Evolutionary conservation across 2,113 vertebrate genomes (phyloP).

Genomic region (Labrus mixtus): DNA sequence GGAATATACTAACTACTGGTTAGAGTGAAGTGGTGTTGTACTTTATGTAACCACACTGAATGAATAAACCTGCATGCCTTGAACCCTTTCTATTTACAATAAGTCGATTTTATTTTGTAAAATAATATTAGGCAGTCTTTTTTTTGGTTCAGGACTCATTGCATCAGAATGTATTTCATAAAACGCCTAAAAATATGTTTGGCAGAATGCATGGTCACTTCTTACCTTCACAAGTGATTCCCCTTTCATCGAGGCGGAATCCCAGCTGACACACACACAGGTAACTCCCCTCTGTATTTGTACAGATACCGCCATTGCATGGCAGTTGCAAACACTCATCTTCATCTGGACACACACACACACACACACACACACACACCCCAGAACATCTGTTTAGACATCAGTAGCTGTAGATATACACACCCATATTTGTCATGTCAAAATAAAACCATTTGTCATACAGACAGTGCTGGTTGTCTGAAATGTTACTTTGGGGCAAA

Average conservation of each 20-base stretch:
- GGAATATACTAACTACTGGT: too few species aligned
- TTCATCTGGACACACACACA: constrained; percentile 82
- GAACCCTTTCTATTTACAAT: too few species aligned
- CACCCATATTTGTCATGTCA: background rate
- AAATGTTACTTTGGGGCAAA: background rate
- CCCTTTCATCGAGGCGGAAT: constrained; percentile 86
- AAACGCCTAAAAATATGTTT: background rate
- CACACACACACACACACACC: background rate
- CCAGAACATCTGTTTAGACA: background rate
- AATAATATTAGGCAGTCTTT: background rate
- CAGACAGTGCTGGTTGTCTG: background rate
- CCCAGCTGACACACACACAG: constrained; percentile 89
- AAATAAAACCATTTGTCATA: background rate
- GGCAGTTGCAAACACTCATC: constrained; percentile 88
- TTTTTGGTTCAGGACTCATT: too few species aligned
- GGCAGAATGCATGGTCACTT: constrained; percentile 56
- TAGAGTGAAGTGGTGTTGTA: too few species aligned
- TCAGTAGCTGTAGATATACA: background rate
- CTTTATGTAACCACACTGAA: too few species aligned
- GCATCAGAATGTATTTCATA: background rate
- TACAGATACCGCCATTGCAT: constrained; percentile 90
- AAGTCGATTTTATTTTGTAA: too few species aligned
- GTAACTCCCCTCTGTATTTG: constrained; percentile 92
- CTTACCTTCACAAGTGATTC: constrained; percentile 88
- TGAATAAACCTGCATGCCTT: too few species aligned